Percentiles rank a stretch among this genome's conserved stretches.
phyloP scores from a whole-genome alignment of 2,888 invertebrate species.

The Priocnemis perturbator region DNA sequence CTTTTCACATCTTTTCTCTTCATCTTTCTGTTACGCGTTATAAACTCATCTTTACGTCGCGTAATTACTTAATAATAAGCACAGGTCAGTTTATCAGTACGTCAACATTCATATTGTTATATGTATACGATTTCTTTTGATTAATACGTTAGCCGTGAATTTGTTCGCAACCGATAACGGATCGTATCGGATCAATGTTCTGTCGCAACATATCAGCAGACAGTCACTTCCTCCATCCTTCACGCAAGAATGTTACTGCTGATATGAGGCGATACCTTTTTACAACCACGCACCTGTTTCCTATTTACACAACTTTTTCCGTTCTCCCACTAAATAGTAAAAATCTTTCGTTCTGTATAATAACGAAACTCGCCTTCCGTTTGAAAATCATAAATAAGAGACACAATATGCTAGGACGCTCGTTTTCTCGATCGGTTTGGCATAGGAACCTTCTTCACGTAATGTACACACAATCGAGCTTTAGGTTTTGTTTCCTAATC shows the following conservation, averaged over 20 bases:
- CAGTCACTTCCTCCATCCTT: no score
- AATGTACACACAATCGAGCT: slow-evolving; percentile 37
- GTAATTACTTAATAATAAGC: no score
- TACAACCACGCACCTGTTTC: no score
- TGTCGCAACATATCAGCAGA: no score
- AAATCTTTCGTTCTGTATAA: slow-evolving; percentile 30
- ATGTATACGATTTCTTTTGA: slow-evolving; percentile 2
- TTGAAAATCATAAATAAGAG: slow-evolving; percentile 50
- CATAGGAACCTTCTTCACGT: slow-evolving; percentile 53
- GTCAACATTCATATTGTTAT: slow-evolving; percentile 17
- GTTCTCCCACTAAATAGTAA: slow-evolving; percentile 4
- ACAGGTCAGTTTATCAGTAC: neutral
- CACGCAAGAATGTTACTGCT: no score
- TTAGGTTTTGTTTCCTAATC: slow-evolving; percentile 42
- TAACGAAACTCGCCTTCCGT: slow-evolving; percentile 11
- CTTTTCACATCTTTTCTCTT: no score
- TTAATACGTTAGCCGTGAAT: no score
- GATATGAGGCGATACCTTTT: no score
- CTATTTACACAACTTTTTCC: neutral
- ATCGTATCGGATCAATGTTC: no score
- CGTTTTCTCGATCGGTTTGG: slow-evolving; percentile 42
- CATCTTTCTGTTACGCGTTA: no score
- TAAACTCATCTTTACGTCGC: no score
- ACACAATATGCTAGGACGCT: slow-evolving; percentile 46
- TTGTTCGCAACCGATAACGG: no score